phyloP scores from a whole-genome alignment of 1,140 invertebrate species.

The Drosophila cardini region DNA sequence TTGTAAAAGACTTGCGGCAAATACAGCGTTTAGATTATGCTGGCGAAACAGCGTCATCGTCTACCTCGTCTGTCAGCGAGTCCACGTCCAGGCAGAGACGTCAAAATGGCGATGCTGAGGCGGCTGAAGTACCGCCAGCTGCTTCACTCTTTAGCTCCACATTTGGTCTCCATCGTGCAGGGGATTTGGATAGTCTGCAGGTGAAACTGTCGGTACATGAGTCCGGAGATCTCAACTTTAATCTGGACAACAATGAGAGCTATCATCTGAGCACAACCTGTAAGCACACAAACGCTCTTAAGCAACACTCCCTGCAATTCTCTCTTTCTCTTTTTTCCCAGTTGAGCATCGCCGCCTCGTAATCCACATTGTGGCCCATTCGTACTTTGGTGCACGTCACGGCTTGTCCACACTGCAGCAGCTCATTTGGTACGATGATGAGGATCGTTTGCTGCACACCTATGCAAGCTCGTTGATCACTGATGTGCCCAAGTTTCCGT shows the following conservation, averaged over 20 bases:
- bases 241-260: conserved; percentile 90
- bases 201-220: conserved; percentile 86
- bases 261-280: conserved; percentile 88
- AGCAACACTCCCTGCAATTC: not conserved
- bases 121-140: conserved; percentile 9
- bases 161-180: conserved; percentile 58
- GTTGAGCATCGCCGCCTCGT: conserved; percentile 86
- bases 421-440: conserved; percentile 90
- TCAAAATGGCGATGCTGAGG: conserved; percentile 12
- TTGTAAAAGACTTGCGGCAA: conserved; percentile 72
- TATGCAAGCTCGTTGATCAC: conserved; percentile 87
- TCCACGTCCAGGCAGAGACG: conserved; percentile 16
- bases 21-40: conserved; percentile 71
- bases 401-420: conserved; percentile 92
- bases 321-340: not conserved
- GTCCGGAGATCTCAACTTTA: conserved; percentile 86
- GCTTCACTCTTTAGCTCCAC: conserved; percentile 56
- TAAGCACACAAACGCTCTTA: conserved; percentile 48
- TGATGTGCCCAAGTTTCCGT: conserved; percentile 87
- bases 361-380: conserved; percentile 88
- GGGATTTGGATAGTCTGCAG: conserved; percentile 85
- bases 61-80: conserved; percentile 40
- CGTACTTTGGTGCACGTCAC: conserved; percentile 91
- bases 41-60: conserved; percentile 17
- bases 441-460: conserved; percentile 86